These are phyloP conservation scores for Gephyroberyx darwinii DNA, from an alignment of 2,797 vertebrate species.

Conservation along the genomic window DNA sequence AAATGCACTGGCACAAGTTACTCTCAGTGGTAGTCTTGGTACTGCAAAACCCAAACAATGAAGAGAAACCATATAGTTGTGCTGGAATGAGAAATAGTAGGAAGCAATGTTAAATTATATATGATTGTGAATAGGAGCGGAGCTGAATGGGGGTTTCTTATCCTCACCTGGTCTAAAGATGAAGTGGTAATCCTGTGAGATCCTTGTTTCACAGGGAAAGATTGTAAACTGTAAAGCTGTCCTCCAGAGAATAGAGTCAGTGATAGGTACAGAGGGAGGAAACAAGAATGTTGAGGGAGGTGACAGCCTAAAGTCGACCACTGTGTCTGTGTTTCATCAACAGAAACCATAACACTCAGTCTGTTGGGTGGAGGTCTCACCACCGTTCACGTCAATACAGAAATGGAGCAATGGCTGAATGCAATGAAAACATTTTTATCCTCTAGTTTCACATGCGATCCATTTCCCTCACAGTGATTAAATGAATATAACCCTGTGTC, in stretches of 20 bases:
- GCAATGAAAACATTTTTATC: too few species aligned
- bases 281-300: neutral
- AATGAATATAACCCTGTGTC: neutral
- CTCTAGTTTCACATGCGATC: too few species aligned
- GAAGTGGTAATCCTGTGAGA: neutral
- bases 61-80: too few species aligned
- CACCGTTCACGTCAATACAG: neutral
- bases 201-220: too few species aligned
- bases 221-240: neutral
- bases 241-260: neutral
- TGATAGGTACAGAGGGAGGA: neutral
- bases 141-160: neutral
- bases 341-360: neutral
- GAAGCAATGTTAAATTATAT: too few species aligned
- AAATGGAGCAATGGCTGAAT: neutral
- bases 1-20: conserved; percentile 7
- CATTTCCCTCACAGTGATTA: neutral
- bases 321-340: conserved; percentile 3
- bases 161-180: neutral
- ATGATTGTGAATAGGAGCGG: too few species aligned
- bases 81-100: too few species aligned
- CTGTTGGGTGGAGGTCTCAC: neutral
- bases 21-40: too few species aligned
- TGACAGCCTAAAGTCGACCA: neutral
- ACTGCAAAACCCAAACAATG: too few species aligned